Base-by-base conservation (phyloP, 2,797 vertebrate species). In the Dryobates pubescens region DNA sequence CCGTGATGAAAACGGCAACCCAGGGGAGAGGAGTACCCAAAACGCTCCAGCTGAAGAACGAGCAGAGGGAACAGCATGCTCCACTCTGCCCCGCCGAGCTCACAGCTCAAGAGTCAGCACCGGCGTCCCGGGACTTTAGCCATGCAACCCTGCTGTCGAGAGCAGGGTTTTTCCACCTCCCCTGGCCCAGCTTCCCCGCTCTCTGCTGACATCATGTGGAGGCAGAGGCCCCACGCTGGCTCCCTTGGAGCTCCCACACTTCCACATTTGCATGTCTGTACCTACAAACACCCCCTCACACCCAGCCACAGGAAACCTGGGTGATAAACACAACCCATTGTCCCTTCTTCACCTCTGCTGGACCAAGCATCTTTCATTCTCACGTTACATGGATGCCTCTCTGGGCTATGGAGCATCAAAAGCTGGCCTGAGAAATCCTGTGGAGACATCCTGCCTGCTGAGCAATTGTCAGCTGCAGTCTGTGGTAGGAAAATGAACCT, bases 141-240 rank as follows among this genome's bases (percentile, higher is more conserved):
- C 69, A 65, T 1, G 26, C 10, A 56, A 53, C 14, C 16, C 71
- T 27, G 58, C 38, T 56, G 79, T 67, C 73, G 65, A 32, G 68
- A 54, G 14, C 51, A 57, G 84, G 43, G 54, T 81, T 87, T 77
- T 22, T 51, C 10, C 30, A 26, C 6, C 27, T 73, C 51, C 71
- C 56, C 67, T 23, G 10, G 49, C 20, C 18, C 23, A 30, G 45
- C 73, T 92, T 53, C 74, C n/a, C 30, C 67, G 6, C 84, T 64
- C 74, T 86, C 80, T 90, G 32, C 88, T 93, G 90, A 89, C 94
- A 86, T 87, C 89, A 72, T n/a, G 87, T 77, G 89, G 90, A 89
- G 70, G 73, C 85, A 58, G 53, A 2, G 64, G 24, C 73, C 83
- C 72, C 91, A n/a, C 20, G 19, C 69, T 13, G 58, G 7, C 74